phyloP scores from a whole-genome alignment of 2,888 invertebrate species.

The Rosalia funebris region DNA sequence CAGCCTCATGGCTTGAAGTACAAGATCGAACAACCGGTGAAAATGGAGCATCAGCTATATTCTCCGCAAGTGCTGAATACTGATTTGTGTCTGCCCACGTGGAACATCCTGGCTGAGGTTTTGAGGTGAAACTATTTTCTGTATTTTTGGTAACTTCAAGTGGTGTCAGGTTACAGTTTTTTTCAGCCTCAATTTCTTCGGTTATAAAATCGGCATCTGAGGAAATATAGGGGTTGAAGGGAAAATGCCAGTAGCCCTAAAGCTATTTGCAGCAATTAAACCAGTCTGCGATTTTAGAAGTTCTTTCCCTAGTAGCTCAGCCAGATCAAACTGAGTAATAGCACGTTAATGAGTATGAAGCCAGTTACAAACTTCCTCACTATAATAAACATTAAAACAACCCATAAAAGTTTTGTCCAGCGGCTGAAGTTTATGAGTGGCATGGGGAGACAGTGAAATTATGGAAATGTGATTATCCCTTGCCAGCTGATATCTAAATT shows the following conservation, averaged over 20 bases:
- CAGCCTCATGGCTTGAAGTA: background rate
- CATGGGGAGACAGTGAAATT: background rate
- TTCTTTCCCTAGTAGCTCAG: too few species aligned
- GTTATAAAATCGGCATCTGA: background rate
- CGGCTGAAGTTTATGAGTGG: background rate
- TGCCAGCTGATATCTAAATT: conserved; percentile 21
- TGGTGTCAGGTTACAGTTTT: background rate
- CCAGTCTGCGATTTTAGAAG: too few species aligned
- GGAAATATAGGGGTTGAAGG: background rate
- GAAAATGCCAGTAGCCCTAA: too few species aligned
- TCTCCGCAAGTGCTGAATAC: background rate
- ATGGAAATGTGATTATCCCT: conserved; percentile 11
- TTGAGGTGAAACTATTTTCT: background rate
- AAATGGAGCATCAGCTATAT: background rate
- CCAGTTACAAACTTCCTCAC: background rate
- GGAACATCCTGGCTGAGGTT: background rate
- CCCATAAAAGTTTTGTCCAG: background rate
- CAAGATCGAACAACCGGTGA: background rate
- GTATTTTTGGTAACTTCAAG: background rate
- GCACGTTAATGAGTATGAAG: too few species aligned
- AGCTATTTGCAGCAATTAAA: too few species aligned
- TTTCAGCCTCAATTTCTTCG: background rate
- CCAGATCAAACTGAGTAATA: too few species aligned
- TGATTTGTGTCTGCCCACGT: background rate
- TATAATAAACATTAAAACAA: background rate